Evolutionary conservation across 2,113 vertebrate species (phyloP).

Genomic region (Isurus oxyrinchus): DNA sequence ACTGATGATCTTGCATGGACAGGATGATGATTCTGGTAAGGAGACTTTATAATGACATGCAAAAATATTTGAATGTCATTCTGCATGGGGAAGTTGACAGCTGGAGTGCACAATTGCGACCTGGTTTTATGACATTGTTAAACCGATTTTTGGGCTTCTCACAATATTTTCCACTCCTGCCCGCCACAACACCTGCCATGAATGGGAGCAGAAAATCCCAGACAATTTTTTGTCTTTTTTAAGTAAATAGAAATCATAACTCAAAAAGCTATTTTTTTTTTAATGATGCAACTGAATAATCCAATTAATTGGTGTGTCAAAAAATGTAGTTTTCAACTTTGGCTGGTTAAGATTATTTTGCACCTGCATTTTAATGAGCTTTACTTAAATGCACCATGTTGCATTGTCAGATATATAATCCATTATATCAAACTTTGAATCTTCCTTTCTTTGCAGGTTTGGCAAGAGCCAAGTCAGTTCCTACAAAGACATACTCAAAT

Average conservation of each 20-base stretch:
- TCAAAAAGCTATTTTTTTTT: not conserved
- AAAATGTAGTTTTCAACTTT: not conserved
- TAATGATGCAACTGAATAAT: not conserved
- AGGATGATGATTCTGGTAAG: too few relatives aligned
- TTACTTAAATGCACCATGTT: not conserved
- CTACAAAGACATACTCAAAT: conserved; percentile 95
- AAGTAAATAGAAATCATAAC: not conserved
- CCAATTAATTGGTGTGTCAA: not conserved
- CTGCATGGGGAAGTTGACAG: too few relatives aligned
- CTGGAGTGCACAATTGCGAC: too few relatives aligned
- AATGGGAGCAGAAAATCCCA: not conserved
- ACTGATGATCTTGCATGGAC: too few relatives aligned
- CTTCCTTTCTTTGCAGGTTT: conserved; percentile 63
- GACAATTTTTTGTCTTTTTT: not conserved
- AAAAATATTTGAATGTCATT: too few relatives aligned
- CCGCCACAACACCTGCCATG: too few relatives aligned
- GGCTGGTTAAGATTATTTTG: not conserved
- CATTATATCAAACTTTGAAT: not conserved
- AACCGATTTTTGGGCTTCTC: too few relatives aligned
- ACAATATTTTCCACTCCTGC: too few relatives aligned
- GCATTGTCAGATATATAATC: not conserved
- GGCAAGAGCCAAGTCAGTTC: conserved; percentile 90
- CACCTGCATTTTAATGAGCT: not conserved
- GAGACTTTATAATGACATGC: too few relatives aligned
- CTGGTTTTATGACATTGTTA: too few relatives aligned